phyloP scores from a whole-genome alignment of 1,140 invertebrate species.

The Drosophila carrolli region DNA sequence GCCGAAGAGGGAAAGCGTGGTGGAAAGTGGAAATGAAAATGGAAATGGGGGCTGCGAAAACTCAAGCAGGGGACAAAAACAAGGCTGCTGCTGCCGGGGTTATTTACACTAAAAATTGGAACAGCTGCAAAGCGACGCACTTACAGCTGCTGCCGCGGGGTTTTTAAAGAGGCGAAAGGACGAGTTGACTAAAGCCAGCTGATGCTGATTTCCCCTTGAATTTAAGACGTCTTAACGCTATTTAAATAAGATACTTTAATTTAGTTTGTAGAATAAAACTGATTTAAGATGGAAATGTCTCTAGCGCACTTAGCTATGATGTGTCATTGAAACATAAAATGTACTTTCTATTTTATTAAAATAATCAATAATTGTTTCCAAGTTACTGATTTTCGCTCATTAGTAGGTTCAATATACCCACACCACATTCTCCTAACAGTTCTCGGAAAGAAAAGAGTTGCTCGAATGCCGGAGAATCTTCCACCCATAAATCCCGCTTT shows the following conservation, averaged over 20 bases:
- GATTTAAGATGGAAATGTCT: no score
- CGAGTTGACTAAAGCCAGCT: slow-evolving; percentile 5
- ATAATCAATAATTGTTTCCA: no score
- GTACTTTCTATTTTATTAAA: no score
- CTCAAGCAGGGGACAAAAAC: slow-evolving; percentile 52
- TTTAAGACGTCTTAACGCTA: slow-evolving; percentile 9
- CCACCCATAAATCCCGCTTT: slow-evolving; percentile 21
- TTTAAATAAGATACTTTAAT: no score
- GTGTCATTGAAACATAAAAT: no score
- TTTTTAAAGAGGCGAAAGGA: slow-evolving; percentile 5
- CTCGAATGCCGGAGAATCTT: slow-evolving; percentile 3
- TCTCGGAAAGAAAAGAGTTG: not conserved
- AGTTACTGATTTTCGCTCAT: no score
- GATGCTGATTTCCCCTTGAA: slow-evolving; percentile 24
- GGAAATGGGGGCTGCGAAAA: slow-evolving; percentile 21
- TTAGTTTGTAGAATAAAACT: no score
- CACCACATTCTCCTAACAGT: no score
- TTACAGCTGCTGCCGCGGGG: slow-evolving; percentile 57
- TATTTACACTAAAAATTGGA: slow-evolving; percentile 82
- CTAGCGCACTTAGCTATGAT: no score
- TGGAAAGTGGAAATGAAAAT: slow-evolving; percentile 11
- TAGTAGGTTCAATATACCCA: no score
- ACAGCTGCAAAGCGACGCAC: slow-evolving; percentile 64
- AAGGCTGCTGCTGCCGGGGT: slow-evolving; percentile 55
- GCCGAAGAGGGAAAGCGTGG: slow-evolving; percentile 26